A percentile compares a stretch with the other conserved stretches of the same genome.
These are phyloP conservation scores for Ictidomys tridecemlineatus DNA, from an alignment of 2,113 vertebrate species.

Conservation along the genomic window DNA sequence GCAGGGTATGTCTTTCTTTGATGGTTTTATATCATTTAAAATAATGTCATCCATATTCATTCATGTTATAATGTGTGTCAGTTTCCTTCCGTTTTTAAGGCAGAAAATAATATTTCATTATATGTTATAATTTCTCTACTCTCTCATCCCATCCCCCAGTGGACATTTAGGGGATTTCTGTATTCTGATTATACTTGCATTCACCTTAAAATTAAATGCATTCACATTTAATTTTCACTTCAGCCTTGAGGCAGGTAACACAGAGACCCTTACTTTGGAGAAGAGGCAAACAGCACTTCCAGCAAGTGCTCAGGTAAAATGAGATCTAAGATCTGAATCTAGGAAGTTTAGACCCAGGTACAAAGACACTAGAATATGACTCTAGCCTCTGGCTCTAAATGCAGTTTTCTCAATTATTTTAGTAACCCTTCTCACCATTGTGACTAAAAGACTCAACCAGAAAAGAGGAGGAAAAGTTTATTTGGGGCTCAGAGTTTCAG, in stretches of 20 bases:
- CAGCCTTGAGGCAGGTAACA: neutral
- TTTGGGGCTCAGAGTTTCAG: no score
- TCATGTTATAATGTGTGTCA: neutral
- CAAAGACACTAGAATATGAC: neutral
- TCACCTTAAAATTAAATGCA: no score
- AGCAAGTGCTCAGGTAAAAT: neutral
- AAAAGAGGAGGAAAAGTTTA: no score
- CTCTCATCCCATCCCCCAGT: neutral
- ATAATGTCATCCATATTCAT: neutral
- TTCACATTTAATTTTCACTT: neutral
- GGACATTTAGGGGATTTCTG: neutral
- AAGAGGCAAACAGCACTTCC: neutral
- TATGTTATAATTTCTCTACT: neutral
- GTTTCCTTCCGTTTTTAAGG: neutral
- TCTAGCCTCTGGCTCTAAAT: neutral
- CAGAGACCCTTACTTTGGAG: neutral
- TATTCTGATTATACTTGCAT: neutral
- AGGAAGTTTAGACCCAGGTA: neutral
- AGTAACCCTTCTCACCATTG: no score
- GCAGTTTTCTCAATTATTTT: neutral
- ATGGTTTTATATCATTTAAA: neutral
- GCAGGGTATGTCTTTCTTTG: neutral
- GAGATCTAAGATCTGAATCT: neutral
- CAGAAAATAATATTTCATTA: neutral
- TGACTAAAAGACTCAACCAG: no score